Percentiles rank a stretch among this genome's conserved stretches.
Evolutionary conservation across 2,113 vertebrate genomes (phyloP).

Genomic region (Coturnix japonica): DNA sequence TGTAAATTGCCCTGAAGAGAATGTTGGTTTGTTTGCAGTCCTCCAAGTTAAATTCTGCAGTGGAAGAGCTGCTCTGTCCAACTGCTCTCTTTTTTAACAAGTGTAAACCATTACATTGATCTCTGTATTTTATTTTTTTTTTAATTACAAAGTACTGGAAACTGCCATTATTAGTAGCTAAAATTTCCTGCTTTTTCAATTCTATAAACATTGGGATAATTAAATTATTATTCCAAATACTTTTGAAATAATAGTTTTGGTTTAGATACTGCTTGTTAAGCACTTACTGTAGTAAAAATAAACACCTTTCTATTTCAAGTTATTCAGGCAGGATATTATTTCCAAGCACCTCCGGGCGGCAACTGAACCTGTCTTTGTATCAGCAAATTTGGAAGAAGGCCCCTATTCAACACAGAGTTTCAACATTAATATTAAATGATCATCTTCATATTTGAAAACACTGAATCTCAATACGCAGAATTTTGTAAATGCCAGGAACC

Average conservation of each 20-base stretch:
- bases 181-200: constrained; percentile 18
- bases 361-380: constrained; percentile 51
- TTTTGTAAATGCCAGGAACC: constrained; percentile 30
- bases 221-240: constrained; percentile 49
- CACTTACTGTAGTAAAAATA: constrained; percentile 49
- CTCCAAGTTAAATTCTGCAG: not conserved
- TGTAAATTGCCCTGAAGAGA: constrained; percentile 44
- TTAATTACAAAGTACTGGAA: not conserved
- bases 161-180: constrained; percentile 1
- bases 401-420: not conserved
- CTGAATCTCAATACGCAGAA: not conserved
- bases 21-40: constrained; percentile 11
- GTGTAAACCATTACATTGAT: not conserved
- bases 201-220: constrained; percentile 36
- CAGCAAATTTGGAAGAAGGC: constrained; percentile 37
- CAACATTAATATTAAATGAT: constrained; percentile 42
- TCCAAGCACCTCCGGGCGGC: constrained; percentile 36
- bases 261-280: constrained; percentile 48
- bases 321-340: constrained; percentile 58
- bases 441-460: constrained; percentile 48
- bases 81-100: not conserved
- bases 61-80: not conserved
- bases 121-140: constrained; percentile 24
- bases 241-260: constrained; percentile 53
- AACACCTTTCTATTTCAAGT: constrained; percentile 51